Conservation (phyloP, 2,113 vertebrate genomes). For the Indicator indicator region DNA sequence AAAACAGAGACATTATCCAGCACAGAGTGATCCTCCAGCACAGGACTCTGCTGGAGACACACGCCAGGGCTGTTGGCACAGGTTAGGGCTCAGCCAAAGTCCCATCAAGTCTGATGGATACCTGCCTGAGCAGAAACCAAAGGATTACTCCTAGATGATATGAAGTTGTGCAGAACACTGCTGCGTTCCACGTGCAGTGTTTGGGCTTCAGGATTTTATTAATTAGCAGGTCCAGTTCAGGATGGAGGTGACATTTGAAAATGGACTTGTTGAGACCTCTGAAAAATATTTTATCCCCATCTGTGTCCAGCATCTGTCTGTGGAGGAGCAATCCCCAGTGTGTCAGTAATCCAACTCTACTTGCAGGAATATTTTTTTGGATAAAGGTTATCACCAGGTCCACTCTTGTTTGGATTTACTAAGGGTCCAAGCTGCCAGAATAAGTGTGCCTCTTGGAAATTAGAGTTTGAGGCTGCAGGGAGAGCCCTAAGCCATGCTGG, state of each 20-base stretch:
- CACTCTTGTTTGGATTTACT: not conserved
- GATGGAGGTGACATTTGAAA: not conserved
- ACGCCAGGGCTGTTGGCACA: accelerated
- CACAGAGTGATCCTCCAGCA: not conserved
- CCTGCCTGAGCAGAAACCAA: not conserved
- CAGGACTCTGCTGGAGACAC: not conserved
- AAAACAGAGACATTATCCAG: accelerated
- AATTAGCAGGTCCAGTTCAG: not conserved
- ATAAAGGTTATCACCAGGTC: not conserved
- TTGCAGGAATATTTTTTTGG: not conserved
- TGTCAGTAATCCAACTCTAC: not conserved
- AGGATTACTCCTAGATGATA: not conserved
- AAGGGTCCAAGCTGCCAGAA: not conserved
- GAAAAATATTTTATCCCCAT: not conserved
- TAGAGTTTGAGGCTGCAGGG: not conserved
- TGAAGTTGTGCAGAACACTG: not conserved
- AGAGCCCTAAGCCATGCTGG: not conserved
- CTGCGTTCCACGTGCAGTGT: not conserved
- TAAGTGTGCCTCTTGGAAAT: not conserved
- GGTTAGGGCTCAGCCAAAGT: not conserved
- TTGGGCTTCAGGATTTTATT: not conserved
- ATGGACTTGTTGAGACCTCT: not conserved
- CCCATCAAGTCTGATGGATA: not conserved
- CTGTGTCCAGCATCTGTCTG: not conserved
- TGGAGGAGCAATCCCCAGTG: not conserved